A percentile compares a stretch with the other conserved stretches of the same genome.
Conservation (phyloP, 2,113 vertebrate genomes). For the Microtus montanus region DNA sequence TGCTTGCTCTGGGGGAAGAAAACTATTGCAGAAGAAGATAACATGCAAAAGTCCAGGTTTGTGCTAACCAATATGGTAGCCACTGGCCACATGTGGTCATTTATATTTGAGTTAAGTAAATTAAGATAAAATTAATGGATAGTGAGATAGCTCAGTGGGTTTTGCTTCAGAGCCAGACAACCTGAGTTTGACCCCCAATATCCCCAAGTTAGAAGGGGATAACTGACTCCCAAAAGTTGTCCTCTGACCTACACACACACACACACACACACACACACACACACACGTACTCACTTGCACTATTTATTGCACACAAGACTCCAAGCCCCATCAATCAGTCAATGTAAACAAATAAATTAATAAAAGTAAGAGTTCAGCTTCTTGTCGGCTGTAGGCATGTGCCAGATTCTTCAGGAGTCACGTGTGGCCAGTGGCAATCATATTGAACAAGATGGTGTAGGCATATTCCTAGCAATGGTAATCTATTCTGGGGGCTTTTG, state of each 20-base stretch:
- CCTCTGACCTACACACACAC: background rate
- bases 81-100: background rate
- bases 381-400: background rate
- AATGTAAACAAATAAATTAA: background rate
- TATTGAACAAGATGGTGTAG: fast-evolving
- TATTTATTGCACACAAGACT: background rate
- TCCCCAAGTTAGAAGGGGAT: background rate
- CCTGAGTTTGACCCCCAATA: background rate
- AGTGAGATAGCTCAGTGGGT: background rate
- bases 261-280: background rate
- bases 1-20: background rate
- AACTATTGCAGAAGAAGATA: background rate
- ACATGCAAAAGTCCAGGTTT: background rate
- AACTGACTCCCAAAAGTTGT: background rate
- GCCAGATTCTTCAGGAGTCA: background rate
- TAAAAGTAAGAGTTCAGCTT: background rate
- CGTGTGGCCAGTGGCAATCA: background rate
- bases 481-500: background rate
- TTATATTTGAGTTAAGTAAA: background rate
- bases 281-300: background rate
- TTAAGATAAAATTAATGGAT: background rate
- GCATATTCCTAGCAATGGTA: background rate
- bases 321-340: background rate
- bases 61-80: fast-evolving
- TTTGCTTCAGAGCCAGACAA: too few relatives aligned